Percentiles rank a stretch among this genome's conserved stretches.
phyloP scores from a whole-genome alignment of 2,888 invertebrate species.

The Phrixothrix hirtus region DNA sequence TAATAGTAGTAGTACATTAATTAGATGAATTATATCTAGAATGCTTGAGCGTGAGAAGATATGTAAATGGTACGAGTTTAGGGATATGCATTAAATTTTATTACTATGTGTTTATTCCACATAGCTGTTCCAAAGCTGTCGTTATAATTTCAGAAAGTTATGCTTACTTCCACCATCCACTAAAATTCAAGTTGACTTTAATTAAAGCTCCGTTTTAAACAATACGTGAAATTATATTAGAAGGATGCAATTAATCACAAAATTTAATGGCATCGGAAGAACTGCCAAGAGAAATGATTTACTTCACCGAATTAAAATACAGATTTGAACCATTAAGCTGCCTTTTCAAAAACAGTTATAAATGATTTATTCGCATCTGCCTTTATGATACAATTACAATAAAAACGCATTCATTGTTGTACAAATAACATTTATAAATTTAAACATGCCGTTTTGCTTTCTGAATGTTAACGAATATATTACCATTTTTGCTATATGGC shows the following conservation, averaged over 20 bases:
- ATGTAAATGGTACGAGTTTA: no score
- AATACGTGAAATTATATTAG: slow-evolving; percentile 12
- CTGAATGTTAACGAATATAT: no score
- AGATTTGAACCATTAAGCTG: slow-evolving; percentile 3
- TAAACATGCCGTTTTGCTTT: background rate
- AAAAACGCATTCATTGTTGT: no score
- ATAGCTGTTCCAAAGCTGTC: background rate
- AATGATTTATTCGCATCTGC: slow-evolving; percentile 6
- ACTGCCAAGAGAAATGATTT: slow-evolving; percentile 10
- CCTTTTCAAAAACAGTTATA: slow-evolving; percentile 4
- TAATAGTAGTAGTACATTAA: no score
- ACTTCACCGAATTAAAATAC: slow-evolving; percentile 10
- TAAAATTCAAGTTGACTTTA: slow-evolving; percentile 8
- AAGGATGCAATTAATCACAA: slow-evolving; percentile 8
- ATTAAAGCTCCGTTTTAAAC: slow-evolving; percentile 12
- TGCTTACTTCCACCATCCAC: background rate
- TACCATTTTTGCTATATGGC: background rate
- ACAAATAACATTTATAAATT: background rate
- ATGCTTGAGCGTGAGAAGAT: no score
- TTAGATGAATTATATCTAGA: no score
- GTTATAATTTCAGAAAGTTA: background rate
- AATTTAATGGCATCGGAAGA: slow-evolving; percentile 7
- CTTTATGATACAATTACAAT: slow-evolving; percentile 1
- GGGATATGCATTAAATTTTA: no score
- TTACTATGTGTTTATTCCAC: background rate